Percentiles rank a stretch among this genome's conserved stretches.
These are phyloP conservation scores for Eurytoma californica DNA, from an alignment of 2,888 invertebrate genomes.

Conservation along the genomic window DNA sequence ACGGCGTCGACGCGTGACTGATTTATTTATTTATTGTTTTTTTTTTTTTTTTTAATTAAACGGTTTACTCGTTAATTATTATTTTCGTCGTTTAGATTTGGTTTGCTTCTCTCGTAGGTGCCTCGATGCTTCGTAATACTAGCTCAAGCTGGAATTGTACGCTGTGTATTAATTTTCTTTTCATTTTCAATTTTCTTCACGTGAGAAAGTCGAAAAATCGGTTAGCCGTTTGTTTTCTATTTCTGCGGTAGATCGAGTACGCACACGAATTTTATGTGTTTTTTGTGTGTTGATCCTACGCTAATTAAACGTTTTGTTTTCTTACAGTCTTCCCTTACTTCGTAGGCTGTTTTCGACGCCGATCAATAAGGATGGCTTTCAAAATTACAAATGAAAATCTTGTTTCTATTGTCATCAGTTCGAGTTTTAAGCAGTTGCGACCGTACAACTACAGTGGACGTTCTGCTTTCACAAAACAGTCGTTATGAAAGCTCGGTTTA, in stretches of 20 bases:
- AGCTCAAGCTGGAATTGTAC: not conserved
- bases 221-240: not conserved
- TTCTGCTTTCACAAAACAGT: too few relatives aligned
- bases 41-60: not conserved
- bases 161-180: not conserved
- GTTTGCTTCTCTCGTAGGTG: not conserved
- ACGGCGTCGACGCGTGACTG: slow-evolving; percentile 65
- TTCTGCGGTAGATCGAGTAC: not conserved
- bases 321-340: not conserved
- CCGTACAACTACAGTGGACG: too few relatives aligned
- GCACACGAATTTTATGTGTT: not conserved
- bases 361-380: not conserved
- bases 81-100: slow-evolving; percentile 2
- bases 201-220: slow-evolving; percentile 34
- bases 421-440: not conserved
- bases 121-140: not conserved
- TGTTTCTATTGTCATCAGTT: slow-evolving; percentile 28
- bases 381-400: not conserved
- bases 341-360: slow-evolving; percentile 29
- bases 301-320: not conserved
- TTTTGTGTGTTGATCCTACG: not conserved
- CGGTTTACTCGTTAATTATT: not conserved
- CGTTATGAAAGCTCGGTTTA: too few relatives aligned
- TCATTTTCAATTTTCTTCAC: not conserved
- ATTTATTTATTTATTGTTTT: slow-evolving; percentile 62